Evolutionary conservation across 2,113 vertebrate genomes (phyloP).

Genomic region (Triplophysa dalaica): DNA sequence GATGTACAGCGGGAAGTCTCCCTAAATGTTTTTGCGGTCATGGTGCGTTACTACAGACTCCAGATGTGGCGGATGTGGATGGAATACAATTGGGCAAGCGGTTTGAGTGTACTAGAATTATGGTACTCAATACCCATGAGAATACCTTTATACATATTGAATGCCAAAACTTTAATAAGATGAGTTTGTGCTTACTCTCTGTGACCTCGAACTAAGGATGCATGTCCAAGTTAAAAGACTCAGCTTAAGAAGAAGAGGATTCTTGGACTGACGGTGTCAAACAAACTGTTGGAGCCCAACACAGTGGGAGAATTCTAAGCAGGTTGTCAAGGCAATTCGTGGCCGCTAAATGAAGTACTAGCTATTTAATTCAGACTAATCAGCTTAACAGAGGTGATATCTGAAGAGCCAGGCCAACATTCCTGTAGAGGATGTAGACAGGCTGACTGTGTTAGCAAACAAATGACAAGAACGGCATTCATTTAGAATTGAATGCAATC

Average conservation of each 20-base stretch:
- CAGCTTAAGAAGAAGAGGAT: constrained; percentile 16
- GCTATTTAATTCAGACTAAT: constrained; percentile 23
- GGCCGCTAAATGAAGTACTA: constrained; percentile 26
- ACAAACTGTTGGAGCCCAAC: neutral
- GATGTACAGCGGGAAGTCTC: constrained; percentile 11
- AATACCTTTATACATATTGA: neutral
- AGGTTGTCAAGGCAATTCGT: constrained; percentile 10
- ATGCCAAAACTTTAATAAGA: no score
- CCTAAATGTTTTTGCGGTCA: constrained; percentile 2
- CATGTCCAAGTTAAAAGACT: neutral
- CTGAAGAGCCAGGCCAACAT: constrained; percentile 13
- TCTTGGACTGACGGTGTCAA: neutral
- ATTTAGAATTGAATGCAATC: neutral
- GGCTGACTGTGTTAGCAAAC: constrained; percentile 2
- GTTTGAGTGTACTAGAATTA: neutral
- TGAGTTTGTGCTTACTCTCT: neutral
- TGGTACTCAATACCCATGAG: neutral
- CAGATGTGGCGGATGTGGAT: constrained; percentile 7
- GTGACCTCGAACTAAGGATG: neutral
- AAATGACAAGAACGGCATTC: neutral
- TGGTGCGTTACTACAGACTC: neutral
- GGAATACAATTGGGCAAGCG: neutral
- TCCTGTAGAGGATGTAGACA: neutral
- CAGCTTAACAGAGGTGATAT: constrained; percentile 28
- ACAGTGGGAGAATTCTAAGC: neutral